These are phyloP conservation scores for Cyanocitta stelleri DNA, from an alignment of 2,113 vertebrate species.

Conservation along the genomic window DNA sequence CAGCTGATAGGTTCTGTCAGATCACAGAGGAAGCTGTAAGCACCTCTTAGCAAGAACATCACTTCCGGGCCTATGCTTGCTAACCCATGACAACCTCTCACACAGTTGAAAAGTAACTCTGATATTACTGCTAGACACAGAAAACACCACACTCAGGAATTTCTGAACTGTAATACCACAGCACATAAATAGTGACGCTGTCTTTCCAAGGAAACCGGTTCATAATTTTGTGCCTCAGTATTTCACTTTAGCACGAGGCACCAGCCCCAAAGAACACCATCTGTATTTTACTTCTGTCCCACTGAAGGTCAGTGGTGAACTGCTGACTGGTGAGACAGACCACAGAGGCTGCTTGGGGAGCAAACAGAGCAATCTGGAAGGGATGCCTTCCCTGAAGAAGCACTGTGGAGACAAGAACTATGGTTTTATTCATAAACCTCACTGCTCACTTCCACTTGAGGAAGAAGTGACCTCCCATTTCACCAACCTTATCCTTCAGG, in stretches of 20 bases:
- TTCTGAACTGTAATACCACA: not conserved
- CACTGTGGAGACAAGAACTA: rapidly evolving
- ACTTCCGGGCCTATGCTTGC: no score
- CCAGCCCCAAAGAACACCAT: not conserved
- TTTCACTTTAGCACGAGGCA: not conserved
- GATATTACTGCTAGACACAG: not conserved
- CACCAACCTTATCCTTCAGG: not conserved
- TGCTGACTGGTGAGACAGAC: not conserved
- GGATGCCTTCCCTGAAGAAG: not conserved
- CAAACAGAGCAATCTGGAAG: not conserved
- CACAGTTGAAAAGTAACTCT: not conserved
- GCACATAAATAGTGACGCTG: rapidly evolving
- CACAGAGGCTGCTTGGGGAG: rapidly evolving
- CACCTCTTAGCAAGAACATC: no score
- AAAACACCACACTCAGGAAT: not conserved
- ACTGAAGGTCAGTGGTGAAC: not conserved
- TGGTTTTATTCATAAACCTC: not conserved
- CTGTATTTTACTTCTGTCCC: not conserved
- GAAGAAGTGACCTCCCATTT: not conserved
- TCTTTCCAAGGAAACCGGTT: not conserved
- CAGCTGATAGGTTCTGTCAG: no score
- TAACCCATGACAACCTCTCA: not conserved
- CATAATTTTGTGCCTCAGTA: not conserved
- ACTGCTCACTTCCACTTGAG: not conserved
- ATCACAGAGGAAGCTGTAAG: no score